These are phyloP conservation scores for Apamea sordens DNA, from an alignment of 2,888 invertebrate species.

Conservation along the genomic window DNA sequence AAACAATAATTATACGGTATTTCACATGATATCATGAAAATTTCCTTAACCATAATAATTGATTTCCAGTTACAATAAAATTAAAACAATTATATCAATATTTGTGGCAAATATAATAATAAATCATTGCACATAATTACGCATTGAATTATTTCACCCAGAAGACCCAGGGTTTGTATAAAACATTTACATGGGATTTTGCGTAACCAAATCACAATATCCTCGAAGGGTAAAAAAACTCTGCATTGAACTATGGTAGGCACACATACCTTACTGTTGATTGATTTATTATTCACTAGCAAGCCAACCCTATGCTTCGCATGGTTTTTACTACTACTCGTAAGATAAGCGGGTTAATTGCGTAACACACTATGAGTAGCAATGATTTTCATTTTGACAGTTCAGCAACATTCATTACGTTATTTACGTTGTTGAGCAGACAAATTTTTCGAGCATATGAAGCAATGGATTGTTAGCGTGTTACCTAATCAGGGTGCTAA, in stretches of 20 bases:
- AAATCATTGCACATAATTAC: not conserved
- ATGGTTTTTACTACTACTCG: too few relatives aligned
- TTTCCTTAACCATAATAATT: slow-evolving; percentile 11
- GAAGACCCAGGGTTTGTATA: not conserved
- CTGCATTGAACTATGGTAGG: not conserved
- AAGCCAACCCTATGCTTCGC: too few relatives aligned
- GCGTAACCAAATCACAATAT: not conserved
- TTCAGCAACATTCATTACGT: too few relatives aligned
- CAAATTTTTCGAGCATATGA: too few relatives aligned
- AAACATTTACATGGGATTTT: not conserved
- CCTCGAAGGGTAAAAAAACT: not conserved
- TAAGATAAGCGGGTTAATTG: too few relatives aligned
- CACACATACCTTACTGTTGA: not conserved
- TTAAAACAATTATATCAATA: not conserved
- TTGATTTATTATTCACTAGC: not conserved
- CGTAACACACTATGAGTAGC: too few relatives aligned
- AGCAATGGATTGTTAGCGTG: too few relatives aligned
- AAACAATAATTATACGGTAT: not conserved
- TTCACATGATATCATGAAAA: slow-evolving; percentile 19
- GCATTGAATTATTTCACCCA: too few relatives aligned
- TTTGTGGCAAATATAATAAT: not conserved
- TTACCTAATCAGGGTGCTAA: too few relatives aligned
- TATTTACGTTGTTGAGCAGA: too few relatives aligned
- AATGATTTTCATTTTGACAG: too few relatives aligned
- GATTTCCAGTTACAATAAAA: not conserved